Conservation (phyloP, 2,888 invertebrate genomes). For the Volucella bombylans region DNA sequence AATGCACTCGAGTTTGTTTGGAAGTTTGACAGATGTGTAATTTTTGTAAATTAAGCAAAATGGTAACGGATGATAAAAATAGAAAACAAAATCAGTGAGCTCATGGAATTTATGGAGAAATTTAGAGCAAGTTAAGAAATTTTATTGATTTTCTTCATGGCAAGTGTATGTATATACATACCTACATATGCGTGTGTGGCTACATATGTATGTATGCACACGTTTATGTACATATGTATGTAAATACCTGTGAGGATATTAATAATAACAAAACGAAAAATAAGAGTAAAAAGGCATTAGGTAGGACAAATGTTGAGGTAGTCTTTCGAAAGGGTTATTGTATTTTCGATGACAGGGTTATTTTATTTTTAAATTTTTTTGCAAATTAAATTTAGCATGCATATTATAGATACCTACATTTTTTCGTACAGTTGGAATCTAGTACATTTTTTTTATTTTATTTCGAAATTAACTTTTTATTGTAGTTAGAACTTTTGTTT, state of each 20-base stretch:
- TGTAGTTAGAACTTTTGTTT: no score
- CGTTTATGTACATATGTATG: background rate
- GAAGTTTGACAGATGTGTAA: slow-evolving; percentile 3
- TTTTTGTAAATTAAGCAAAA: background rate
- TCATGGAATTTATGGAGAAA: background rate
- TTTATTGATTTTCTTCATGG: slow-evolving; percentile 50
- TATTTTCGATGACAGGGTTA: slow-evolving; percentile 5
- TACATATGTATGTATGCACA: background rate
- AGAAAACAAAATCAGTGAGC: slow-evolving; percentile 5
- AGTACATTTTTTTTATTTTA: no score
- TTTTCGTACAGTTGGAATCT: no score
- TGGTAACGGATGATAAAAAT: slow-evolving; percentile 4
- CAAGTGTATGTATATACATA: background rate
- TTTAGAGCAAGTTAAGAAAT: slow-evolving; percentile 9
- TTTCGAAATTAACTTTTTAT: no score
- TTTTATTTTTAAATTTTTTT: no score
- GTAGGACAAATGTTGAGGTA: slow-evolving; percentile 61
- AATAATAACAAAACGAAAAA: no score
- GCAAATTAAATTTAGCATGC: no score
- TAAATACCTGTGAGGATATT: background rate
- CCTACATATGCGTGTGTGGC: background rate
- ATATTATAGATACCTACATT: no score
- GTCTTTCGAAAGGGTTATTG: slow-evolving; percentile 13
- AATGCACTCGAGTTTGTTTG: slow-evolving; percentile 5
- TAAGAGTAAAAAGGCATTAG: slow-evolving; percentile 3